These are phyloP conservation scores for Aethes cnicana DNA, from an alignment of 2,888 invertebrate genomes.

Conservation along the genomic window DNA sequence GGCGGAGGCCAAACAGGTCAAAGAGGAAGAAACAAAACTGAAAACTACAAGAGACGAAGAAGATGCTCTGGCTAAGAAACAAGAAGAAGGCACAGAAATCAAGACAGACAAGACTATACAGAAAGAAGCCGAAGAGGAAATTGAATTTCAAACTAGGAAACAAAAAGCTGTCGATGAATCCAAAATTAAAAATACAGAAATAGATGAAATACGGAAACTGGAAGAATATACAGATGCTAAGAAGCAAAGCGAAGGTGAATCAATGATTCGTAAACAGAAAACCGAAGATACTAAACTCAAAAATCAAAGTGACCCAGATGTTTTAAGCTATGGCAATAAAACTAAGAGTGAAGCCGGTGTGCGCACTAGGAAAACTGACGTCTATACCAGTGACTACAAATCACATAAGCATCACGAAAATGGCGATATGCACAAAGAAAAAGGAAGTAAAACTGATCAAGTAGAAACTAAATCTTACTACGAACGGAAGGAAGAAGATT, in stretches of 20 bases:
- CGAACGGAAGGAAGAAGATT: conserved; percentile 12
- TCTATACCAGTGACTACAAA: neutral
- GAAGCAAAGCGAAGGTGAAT: conserved; percentile 25
- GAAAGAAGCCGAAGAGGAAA: conserved; percentile 13
- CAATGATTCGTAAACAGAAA: conserved; percentile 10
- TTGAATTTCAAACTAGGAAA: neutral
- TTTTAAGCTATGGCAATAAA: neutral
- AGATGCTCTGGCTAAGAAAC: neutral
- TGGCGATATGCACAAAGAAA: conserved; percentile 5
- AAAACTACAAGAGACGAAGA: conserved; percentile 31
- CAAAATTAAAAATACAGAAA: neutral
- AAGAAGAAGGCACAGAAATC: conserved; percentile 16
- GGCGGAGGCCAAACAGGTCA: conserved; percentile 22
- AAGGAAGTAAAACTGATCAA: neutral
- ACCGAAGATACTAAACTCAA: conserved; percentile 40
- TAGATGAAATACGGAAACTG: conserved; percentile 1
- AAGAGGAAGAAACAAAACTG: conserved; percentile 34
- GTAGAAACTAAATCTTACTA: neutral
- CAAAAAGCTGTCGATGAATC: conserved; percentile 27
- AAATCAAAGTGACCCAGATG: conserved; percentile 47
- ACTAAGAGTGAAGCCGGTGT: too few relatives aligned
- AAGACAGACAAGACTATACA: conserved; percentile 7
- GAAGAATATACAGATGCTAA: conserved; percentile 18
- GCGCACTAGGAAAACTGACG: neutral
- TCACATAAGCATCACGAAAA: conserved; percentile 6